Conservation (phyloP, 2,113 vertebrate genomes). For the Eleginops maclovinus region DNA sequence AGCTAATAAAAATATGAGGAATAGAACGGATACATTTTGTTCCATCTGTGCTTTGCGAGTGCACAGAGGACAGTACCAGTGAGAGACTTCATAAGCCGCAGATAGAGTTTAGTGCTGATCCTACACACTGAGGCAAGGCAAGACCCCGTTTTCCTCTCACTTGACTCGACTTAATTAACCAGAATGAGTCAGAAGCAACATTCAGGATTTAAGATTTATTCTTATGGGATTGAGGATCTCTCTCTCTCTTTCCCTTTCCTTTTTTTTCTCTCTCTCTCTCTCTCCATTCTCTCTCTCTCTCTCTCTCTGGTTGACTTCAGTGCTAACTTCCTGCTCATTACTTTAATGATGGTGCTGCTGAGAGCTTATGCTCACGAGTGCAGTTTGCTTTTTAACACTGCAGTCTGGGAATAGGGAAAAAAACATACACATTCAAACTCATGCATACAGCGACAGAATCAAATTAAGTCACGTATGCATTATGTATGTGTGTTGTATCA, state of each 20-base stretch:
- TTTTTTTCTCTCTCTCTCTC: slow-evolving; percentile 41
- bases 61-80: slow-evolving; percentile 61
- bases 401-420: slow-evolving; percentile 64
- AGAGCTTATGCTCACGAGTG: slow-evolving; percentile 69
- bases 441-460: slow-evolving; percentile 43
- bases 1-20: slow-evolving; percentile 50
- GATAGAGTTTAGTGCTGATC: slow-evolving; percentile 70
- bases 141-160: slow-evolving; percentile 77
- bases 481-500: slow-evolving; percentile 58
- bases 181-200: slow-evolving; percentile 79
- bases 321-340: slow-evolving; percentile 79
- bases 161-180: slow-evolving; percentile 80
- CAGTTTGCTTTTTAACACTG: slow-evolving; percentile 67
- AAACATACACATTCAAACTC: slow-evolving; percentile 1
- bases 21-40: slow-evolving; percentile 54
- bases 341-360: slow-evolving; percentile 77
- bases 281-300: slow-evolving; percentile 46
- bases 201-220: slow-evolving; percentile 77
- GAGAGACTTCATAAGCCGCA: slow-evolving; percentile 65
- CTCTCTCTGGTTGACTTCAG: slow-evolving; percentile 65
- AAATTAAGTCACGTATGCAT: slow-evolving; percentile 67
- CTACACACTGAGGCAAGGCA: slow-evolving; percentile 55
- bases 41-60: slow-evolving; percentile 52
- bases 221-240: slow-evolving; percentile 76
- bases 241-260: slow-evolving; percentile 34